Evolutionary conservation across 1,140 invertebrate genomes (phyloP).

Genomic region (Cydia fagiglandana): DNA sequence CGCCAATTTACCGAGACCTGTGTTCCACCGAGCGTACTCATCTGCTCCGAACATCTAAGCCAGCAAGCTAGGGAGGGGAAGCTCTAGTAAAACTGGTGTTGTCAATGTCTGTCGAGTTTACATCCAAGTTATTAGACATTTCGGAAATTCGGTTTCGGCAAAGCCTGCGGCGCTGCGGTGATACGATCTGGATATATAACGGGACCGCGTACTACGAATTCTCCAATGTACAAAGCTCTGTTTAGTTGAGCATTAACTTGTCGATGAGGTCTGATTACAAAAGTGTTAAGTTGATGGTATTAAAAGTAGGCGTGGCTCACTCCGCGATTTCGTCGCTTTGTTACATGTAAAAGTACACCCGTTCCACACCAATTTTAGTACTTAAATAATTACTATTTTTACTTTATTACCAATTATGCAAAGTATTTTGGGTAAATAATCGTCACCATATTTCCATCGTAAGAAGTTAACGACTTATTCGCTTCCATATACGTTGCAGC

Average conservation of each 20-base stretch:
- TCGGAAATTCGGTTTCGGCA: constrained; percentile 76
- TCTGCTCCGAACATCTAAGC: constrained; percentile 30
- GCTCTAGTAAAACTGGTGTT: constrained; percentile 50
- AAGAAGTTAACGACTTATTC: too few relatives aligned
- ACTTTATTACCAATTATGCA: too few relatives aligned
- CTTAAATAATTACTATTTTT: too few relatives aligned
- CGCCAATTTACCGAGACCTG: constrained; percentile 48
- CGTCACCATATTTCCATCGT: too few relatives aligned
- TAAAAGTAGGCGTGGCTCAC: too few relatives aligned
- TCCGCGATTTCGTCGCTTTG: too few relatives aligned
- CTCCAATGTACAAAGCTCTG: constrained; percentile 16
- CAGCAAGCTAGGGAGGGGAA: constrained; percentile 36
- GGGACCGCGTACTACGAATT: background rate
- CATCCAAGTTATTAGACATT: constrained; percentile 78
- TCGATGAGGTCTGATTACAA: constrained; percentile 13
- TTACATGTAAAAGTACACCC: too few relatives aligned
- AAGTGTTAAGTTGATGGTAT: too few relatives aligned
- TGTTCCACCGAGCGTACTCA: constrained; percentile 20
- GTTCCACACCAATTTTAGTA: too few relatives aligned
- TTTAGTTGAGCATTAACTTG: background rate
- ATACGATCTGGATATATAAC: constrained; percentile 16
- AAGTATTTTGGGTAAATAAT: too few relatives aligned
- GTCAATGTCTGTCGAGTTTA: constrained; percentile 68
- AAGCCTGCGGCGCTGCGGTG: constrained; percentile 8
- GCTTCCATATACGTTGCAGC: too few relatives aligned